These are phyloP conservation scores for Chloromyia formosa DNA, from an alignment of 2,888 invertebrate genomes.

Conservation along the genomic window DNA sequence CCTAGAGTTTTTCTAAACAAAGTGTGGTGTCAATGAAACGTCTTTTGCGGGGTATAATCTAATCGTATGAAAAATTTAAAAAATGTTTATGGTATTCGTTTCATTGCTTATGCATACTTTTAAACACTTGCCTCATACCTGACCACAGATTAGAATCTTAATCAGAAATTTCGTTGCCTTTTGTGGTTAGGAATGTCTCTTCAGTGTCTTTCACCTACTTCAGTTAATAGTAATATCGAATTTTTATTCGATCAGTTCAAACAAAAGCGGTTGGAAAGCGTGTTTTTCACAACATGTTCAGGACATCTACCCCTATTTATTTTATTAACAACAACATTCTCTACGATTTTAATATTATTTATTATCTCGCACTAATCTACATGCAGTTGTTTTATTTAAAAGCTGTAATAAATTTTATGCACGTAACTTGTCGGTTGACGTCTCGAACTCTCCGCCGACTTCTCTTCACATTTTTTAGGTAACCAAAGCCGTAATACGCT, in stretches of 20 bases:
- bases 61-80: no score
- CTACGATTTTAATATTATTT: neutral
- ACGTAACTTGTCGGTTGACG: neutral
- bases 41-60: neutral
- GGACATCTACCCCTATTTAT: neutral
- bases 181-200: no score
- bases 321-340: neutral
- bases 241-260: no score
- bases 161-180: no score
- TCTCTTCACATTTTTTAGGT: no score
- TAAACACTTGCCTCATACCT: no score
- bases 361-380: neutral
- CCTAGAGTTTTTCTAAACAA: conserved; percentile 3
- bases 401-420: neutral
- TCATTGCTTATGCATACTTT: no score
- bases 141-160: no score
- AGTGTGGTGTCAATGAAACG: neutral
- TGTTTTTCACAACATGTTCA: neutral
- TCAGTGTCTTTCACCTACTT: no score
- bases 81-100: no score
- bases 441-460: neutral
- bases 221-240: no score
- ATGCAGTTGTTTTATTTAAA: neutral
- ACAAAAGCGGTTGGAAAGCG: no score
- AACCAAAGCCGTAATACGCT: neutral